phyloP scores from a whole-genome alignment of 2,113 vertebrate species.

The Puffinus mauretanicus region DNA sequence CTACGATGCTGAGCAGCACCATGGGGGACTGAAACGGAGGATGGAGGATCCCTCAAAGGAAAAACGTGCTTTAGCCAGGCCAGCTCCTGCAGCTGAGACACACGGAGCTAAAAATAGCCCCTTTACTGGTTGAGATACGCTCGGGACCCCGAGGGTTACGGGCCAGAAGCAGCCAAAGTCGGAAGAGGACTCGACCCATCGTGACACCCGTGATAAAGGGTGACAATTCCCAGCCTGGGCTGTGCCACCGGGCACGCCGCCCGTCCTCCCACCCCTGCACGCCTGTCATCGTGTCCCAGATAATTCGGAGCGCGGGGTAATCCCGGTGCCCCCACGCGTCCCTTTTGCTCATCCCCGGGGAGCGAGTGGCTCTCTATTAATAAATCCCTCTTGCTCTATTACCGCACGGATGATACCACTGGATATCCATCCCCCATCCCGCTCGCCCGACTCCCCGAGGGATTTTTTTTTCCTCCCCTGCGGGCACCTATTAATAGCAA shows the following conservation, averaged over 20 bases:
- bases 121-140: fast-evolving
- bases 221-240: background rate
- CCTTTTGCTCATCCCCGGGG: background rate
- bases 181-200: background rate
- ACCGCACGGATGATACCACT: background rate
- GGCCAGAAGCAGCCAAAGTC: background rate
- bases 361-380: background rate
- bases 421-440: background rate
- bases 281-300: fast-evolving
- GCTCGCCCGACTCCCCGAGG: fast-evolving
- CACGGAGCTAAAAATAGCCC: background rate
- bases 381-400: background rate
- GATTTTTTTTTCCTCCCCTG: background rate
- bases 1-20: background rate
- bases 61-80: background rate
- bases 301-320: fast-evolving
- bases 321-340: background rate
- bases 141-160: fast-evolving
- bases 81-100: background rate
- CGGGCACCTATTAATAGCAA: background rate
- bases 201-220: background rate
- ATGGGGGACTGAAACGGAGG: fast-evolving
- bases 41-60: background rate
- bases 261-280: background rate
- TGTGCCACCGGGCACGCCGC: background rate